A percentile compares a stretch with the other conserved stretches of the same genome.
Conservation (phyloP, 2,888 invertebrate genomes). For the Slavum lentiscoides region DNA sequence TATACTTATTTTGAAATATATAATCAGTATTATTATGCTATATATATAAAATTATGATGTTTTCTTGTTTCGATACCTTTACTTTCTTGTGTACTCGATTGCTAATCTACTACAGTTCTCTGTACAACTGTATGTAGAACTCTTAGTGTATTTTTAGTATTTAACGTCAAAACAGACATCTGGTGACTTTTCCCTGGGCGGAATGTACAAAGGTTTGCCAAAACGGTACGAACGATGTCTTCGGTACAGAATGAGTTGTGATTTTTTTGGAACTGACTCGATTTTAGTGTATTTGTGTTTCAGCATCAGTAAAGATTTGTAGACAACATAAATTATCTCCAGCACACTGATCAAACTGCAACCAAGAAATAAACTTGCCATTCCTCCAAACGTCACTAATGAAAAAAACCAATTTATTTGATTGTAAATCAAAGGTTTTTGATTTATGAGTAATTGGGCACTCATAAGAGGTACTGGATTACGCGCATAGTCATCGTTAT, state of each 20-base stretch:
- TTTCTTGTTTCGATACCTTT: too few species aligned
- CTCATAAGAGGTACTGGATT: too few species aligned
- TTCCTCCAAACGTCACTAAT: conserved; percentile 54
- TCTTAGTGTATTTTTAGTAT: neutral
- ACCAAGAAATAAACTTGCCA: conserved; percentile 54
- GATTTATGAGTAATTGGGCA: too few species aligned
- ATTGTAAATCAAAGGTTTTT: too few species aligned
- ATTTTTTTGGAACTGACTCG: neutral
- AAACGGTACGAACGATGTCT: neutral
- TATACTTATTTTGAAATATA: conserved; percentile 30
- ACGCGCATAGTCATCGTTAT: too few species aligned
- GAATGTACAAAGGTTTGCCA: conserved; percentile 9
- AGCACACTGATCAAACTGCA: conserved; percentile 51
- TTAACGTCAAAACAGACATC: too few species aligned
- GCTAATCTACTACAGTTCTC: too few species aligned
- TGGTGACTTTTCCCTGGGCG: neutral
- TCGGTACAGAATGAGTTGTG: neutral
- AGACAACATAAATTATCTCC: conserved; percentile 38
- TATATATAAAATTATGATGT: neutral
- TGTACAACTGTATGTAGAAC: too few species aligned
- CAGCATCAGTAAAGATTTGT: neutral
- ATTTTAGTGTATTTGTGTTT: conserved; percentile 23
- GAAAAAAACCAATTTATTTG: neutral
- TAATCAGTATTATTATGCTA: conserved; percentile 37
- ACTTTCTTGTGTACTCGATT: too few species aligned